phyloP scores from a whole-genome alignment of 2,888 invertebrate species.

The Amblyjoppa fuscipennis region DNA sequence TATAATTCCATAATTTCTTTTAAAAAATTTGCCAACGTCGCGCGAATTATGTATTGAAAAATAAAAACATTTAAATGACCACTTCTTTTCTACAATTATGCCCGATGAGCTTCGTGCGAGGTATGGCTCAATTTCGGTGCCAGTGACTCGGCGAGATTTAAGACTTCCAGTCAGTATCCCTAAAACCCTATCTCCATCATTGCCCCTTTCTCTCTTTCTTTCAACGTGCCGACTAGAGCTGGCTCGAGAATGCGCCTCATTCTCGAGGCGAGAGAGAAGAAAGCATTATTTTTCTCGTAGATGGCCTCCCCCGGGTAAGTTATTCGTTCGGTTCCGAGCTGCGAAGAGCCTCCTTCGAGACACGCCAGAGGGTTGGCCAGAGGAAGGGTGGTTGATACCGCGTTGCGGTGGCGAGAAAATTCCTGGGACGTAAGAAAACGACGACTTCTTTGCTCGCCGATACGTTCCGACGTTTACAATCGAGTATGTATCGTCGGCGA shows the following conservation, averaged over 20 bases:
- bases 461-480: constrained; percentile 56
- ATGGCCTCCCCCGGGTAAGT: constrained; percentile 56
- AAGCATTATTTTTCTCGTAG: constrained; percentile 68
- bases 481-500: constrained; percentile 29
- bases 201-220: constrained; percentile 45
- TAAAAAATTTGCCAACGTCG: too few species aligned
- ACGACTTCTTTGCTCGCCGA: constrained; percentile 41
- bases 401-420: constrained; percentile 31
- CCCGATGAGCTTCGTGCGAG: neutral
- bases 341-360: constrained; percentile 47
- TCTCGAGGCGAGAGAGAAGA: constrained; percentile 62
- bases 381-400: neutral
- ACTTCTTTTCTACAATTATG: constrained; percentile 4
- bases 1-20: too few species aligned
- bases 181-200: constrained; percentile 70
- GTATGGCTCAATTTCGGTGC: constrained; percentile 67
- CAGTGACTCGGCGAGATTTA: constrained; percentile 70
- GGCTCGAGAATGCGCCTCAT: constrained; percentile 35
- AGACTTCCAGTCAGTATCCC: constrained; percentile 66
- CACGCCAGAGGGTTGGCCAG: neutral
- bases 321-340: constrained; percentile 65
- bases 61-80: neutral
- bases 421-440: constrained; percentile 1
- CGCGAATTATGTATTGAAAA: neutral
- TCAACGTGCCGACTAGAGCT: constrained; percentile 44